phyloP scores from a whole-genome alignment of 2,888 invertebrate species.

The Schizaphis graminum region DNA sequence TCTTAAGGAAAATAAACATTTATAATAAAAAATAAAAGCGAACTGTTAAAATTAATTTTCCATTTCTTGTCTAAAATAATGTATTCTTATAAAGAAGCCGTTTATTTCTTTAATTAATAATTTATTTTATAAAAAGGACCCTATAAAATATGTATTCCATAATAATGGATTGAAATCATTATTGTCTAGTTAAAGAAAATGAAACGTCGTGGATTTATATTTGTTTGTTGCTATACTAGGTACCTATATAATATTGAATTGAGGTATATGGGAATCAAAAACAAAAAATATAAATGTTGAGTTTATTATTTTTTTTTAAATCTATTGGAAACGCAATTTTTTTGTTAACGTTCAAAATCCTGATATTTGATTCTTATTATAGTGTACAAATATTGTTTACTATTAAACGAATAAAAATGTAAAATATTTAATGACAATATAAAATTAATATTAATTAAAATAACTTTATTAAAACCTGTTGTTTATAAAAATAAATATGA shows the following conservation, averaged over 20 bases:
- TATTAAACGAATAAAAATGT: not conserved
- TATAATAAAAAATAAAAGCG: not conserved
- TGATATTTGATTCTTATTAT: not conserved
- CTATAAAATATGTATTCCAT: not conserved
- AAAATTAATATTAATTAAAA: too few relatives aligned
- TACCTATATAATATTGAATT: not conserved
- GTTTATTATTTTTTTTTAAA: not conserved
- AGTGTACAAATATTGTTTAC: not conserved
- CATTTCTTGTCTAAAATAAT: not conserved
- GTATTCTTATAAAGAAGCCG: slow-evolving; percentile 3
- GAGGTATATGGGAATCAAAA: not conserved
- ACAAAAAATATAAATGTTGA: not conserved
- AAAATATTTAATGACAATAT: not conserved
- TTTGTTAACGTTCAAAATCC: not conserved
- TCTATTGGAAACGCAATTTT: not conserved
- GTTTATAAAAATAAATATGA: not conserved
- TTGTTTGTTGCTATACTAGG: not conserved
- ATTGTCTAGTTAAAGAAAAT: not conserved
- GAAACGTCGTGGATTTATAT: not conserved
- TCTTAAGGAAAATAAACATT: not conserved
- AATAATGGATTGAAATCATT: not conserved
- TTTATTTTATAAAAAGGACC: not conserved
- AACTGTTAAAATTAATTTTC: not conserved
- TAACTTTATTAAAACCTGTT: too few relatives aligned
- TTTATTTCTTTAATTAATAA: not conserved